Percentiles rank a stretch among this genome's conserved stretches.
Conservation (phyloP, 2,113 vertebrate genomes). For the Oxyruncus cristatus region DNA sequence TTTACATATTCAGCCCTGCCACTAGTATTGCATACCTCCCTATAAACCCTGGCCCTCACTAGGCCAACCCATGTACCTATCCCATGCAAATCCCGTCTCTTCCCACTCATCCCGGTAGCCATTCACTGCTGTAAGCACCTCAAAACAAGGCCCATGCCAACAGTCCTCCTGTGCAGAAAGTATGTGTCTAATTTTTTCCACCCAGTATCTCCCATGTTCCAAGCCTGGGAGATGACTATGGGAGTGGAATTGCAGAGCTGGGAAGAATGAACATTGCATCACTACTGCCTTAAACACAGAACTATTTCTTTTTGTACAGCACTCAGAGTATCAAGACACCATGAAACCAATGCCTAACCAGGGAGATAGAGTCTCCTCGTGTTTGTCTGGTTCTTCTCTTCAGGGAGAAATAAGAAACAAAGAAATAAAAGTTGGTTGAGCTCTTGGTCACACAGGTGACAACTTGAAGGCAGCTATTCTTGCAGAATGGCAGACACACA, state of each 20-base stretch:
- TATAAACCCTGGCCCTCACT: rapidly evolving
- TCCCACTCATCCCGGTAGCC: neutral
- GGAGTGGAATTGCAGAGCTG: constrained; percentile 16
- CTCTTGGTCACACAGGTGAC: neutral
- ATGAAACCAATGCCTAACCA: neutral
- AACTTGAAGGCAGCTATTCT: neutral
- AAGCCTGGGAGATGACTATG: neutral
- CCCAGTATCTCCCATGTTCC: constrained; percentile 12
- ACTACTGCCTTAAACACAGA: constrained; percentile 4
- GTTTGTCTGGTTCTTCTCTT: neutral
- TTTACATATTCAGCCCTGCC: neutral
- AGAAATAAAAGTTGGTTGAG: neutral
- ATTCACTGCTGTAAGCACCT: neutral
- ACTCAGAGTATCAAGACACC: neutral
- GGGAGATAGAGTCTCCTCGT: neutral
- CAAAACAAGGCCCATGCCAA: neutral
- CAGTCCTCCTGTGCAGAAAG: neutral
- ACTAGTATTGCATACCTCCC: neutral
- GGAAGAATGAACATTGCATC: constrained; percentile 41
- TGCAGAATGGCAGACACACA: neutral
- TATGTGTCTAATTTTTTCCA: neutral
- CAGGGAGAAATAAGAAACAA: neutral
- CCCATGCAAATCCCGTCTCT: neutral
- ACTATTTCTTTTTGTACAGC: neutral
- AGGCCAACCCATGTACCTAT: neutral